Evolutionary conservation across 1,140 invertebrate species (phyloP).

Genomic region (Trinorchestia longiramus): DNA sequence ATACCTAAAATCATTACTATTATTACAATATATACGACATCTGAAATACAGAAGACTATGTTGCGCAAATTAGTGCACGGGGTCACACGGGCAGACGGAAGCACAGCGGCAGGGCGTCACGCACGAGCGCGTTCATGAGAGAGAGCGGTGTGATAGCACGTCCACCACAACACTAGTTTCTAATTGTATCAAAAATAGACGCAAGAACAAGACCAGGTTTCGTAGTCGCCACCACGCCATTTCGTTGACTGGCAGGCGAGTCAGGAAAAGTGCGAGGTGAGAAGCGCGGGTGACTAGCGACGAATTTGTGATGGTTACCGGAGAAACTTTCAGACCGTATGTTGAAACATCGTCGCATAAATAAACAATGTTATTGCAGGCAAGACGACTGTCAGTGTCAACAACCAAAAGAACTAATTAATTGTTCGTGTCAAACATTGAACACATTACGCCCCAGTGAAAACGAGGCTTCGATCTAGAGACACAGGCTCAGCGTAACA

Average conservation of each 20-base stretch:
- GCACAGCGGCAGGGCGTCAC: background rate
- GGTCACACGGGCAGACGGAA: background rate
- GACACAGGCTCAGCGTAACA: too few relatives aligned
- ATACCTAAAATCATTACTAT: background rate
- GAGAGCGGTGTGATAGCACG: background rate
- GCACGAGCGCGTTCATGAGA: background rate
- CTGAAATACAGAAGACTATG: too few relatives aligned
- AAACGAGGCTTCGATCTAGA: too few relatives aligned
- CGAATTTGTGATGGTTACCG: background rate
- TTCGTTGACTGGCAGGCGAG: background rate
- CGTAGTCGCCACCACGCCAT: background rate
- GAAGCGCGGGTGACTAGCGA: background rate
- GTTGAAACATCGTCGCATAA: background rate
- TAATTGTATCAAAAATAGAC: conserved; percentile 10
- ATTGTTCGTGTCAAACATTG: too few relatives aligned
- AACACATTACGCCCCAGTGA: too few relatives aligned
- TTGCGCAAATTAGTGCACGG: background rate
- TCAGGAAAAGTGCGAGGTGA: background rate
- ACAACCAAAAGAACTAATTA: too few relatives aligned
- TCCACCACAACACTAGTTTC: background rate
- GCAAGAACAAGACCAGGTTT: background rate
- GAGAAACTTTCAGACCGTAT: background rate
- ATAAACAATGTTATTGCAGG: too few relatives aligned
- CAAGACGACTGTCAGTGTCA: too few relatives aligned
- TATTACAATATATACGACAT: too few relatives aligned